Percentiles rank a stretch among this genome's conserved stretches.
Conservation (phyloP, 2,113 vertebrate species). For the Camelus dromedarius region DNA sequence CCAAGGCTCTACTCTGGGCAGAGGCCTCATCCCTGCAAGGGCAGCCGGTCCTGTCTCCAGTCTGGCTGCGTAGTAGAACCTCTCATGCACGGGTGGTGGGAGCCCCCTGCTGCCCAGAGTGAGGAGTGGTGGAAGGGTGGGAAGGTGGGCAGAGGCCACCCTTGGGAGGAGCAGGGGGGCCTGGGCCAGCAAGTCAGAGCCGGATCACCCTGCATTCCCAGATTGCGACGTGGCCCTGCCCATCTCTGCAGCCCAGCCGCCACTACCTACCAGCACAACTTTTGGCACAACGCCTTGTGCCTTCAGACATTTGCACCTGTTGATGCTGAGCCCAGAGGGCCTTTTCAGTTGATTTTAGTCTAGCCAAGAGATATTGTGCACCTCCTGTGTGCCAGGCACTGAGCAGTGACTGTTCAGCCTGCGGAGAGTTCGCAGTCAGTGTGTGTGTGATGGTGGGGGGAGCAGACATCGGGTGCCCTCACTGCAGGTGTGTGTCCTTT, state of each 20-base stretch:
- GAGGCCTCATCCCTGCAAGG: background rate
- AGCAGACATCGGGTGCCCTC: background rate
- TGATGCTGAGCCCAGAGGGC: background rate
- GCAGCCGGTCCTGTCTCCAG: fast-evolving
- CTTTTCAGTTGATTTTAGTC: background rate
- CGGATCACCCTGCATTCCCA: background rate
- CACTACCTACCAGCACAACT: fast-evolving
- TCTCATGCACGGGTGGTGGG: constrained; percentile 54
- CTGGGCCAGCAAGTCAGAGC: background rate
- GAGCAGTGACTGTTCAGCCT: background rate
- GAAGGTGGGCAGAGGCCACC: background rate
- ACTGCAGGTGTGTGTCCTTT: background rate
- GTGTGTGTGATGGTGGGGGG: background rate
- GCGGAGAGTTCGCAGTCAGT: background rate
- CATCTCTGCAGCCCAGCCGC: background rate
- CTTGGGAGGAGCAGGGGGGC: background rate
- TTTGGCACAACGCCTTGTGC: background rate
- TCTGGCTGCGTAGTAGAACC: fast-evolving
- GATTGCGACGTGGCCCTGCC: background rate
- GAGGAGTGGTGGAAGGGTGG: background rate
- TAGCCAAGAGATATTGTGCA: background rate
- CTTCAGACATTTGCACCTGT: no score
- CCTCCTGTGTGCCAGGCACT: background rate
- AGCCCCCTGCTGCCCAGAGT: constrained; percentile 64
- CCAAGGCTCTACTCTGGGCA: background rate